Percentiles rank a stretch among this genome's conserved stretches.
Conservation (phyloP, 1,140 invertebrate species). For the Hyposmocoma kahamanoa region DNA sequence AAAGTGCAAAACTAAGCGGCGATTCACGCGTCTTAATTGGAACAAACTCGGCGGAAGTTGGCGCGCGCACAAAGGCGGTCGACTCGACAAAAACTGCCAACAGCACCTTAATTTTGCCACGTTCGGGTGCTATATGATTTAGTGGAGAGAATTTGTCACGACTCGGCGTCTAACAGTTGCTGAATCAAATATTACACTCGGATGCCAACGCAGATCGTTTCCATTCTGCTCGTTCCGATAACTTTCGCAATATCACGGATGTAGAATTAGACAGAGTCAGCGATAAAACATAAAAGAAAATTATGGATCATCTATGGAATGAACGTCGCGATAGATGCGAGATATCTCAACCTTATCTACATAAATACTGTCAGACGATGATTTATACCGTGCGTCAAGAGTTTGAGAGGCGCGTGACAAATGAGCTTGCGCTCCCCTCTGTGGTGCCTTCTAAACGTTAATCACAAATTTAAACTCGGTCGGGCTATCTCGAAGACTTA, state of each 20-base stretch:
- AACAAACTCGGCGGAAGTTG: conserved; percentile 27
- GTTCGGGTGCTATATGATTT: conserved; percentile 35
- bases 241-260: conserved; percentile 19
- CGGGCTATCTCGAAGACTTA: conserved; percentile 1
- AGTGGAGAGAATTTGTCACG: conserved; percentile 40
- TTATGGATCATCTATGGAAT: conserved; percentile 30
- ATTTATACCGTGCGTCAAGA: conserved; percentile 38
- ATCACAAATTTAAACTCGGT: conserved; percentile 39
- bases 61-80: conserved; percentile 21
- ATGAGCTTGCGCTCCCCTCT: conserved; percentile 23
- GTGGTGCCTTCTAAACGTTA: conserved; percentile 19
- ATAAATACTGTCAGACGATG: conserved; percentile 45
- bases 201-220: conserved; percentile 24
- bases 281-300: conserved; percentile 34
- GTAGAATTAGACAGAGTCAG: conserved; percentile 18
- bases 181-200: conserved; percentile 43
- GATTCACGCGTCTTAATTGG: conserved; percentile 33
- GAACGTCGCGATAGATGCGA: too few relatives aligned
- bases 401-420: conserved; percentile 43
- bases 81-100: conserved; percentile 12
- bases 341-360: conserved; percentile 31
- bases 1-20: conserved; percentile 20
- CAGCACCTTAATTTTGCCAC: conserved; percentile 25
- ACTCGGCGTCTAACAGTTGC: conserved; percentile 33
- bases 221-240: conserved; percentile 17